Base-by-base conservation (phyloP, 1,140 invertebrate species). In the Tribolium castaneum region DNA sequence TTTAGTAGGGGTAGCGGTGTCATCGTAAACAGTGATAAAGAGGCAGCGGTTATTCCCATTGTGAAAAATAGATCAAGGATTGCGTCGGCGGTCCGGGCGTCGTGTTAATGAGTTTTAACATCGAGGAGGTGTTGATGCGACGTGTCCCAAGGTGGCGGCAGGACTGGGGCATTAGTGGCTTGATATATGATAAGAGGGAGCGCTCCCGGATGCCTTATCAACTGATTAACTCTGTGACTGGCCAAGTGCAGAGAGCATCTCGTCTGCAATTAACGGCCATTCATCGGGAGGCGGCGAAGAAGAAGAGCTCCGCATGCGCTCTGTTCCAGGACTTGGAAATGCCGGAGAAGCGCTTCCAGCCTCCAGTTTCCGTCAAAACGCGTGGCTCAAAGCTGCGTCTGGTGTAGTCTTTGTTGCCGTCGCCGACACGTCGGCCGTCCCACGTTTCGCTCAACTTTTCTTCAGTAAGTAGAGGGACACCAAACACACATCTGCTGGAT, bases 191-290 rank as follows among this genome's bases (percentile, higher is more conserved):
- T 76, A 77, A 76, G 66, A 76, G 70, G 80, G 77, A 45, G 59
- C 80, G 75, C 77, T 81, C 72, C 62, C 75, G 78, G 75, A 76
- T 78, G 77, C 70, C 80, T 79, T 81, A 81, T 81, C 80, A 81
- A 74, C 80, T 81, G 80, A 81, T 81, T 81, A 81, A 81, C 80
- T 79, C 78, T 59, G 52, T 75, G 75, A 77, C 80, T 49, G 77
- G 78, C 80, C 80, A 66, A 78, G 80, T 79, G 80, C 80, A 77
- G 71, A 79, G 80, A 81, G 80, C 78, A 76, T 81, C 77, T 81
- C 74, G 66, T 70, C 80, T 77, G 78, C 80, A 81, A 81, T 81
- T 81, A 81, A 79, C 78, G 80, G 71, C 80, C 78, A 81, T 81
- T 81, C 80, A 81, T 76, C 62, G 75, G 78, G 75, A 77, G 78